Conservation (phyloP, 2,113 vertebrate species). For the Mobula birostris region DNA sequence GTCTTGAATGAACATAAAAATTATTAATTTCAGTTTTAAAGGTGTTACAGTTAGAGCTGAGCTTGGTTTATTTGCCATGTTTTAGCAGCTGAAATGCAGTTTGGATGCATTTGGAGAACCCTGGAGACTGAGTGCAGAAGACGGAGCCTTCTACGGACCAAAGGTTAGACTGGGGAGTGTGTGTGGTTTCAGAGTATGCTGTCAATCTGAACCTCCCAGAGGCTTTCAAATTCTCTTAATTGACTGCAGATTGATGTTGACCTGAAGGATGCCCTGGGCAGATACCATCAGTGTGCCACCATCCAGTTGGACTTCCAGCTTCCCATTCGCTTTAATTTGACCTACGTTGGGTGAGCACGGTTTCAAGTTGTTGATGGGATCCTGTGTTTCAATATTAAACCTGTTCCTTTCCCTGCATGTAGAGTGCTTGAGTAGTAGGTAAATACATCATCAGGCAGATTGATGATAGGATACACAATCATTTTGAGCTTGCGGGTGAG, state of each 20-base stretch:
- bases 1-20: neutral
- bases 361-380: neutral
- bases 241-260: conserved; percentile 82
- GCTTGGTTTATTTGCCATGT: conserved; percentile 35
- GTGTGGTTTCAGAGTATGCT: neutral
- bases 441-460: neutral
- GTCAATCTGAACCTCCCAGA: neutral
- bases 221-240: conserved; percentile 32
- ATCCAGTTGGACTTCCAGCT: conserved; percentile 95
- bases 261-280: conserved; percentile 86
- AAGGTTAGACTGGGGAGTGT: conserved; percentile 63
- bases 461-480: neutral
- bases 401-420: neutral
- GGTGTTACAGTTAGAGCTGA: neutral
- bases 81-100: conserved; percentile 83
- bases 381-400: neutral
- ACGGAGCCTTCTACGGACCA: conserved; percentile 91
- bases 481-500: neutral
- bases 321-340: conserved; percentile 81
- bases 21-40: neutral
- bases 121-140: conserved; percentile 82
- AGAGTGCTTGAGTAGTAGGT: too few species aligned
- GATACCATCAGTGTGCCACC: conserved; percentile 90
- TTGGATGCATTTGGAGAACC: conserved; percentile 80
- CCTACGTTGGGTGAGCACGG: conserved; percentile 81